phyloP scores from a whole-genome alignment of 2,888 invertebrate genomes.

The Stenolophus ochropezus region DNA sequence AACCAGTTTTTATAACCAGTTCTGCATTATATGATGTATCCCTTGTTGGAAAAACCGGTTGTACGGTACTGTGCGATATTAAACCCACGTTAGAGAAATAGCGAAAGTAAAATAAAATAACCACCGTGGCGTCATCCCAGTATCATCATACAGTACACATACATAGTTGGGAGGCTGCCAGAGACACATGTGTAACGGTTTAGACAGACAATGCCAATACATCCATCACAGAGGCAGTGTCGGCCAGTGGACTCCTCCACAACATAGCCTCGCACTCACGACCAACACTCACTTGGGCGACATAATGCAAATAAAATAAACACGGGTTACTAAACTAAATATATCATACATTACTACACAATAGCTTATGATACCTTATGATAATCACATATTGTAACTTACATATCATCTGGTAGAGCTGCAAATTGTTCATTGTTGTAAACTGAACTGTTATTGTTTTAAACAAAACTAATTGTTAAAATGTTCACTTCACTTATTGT shows the following conservation, averaged over 20 bases:
- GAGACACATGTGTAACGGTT: slow-evolving; percentile 62
- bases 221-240: slow-evolving; percentile 61
- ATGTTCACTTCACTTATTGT: no score
- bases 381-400: no score
- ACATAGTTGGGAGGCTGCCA: slow-evolving; percentile 64
- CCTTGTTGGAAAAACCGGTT: no score
- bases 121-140: neutral
- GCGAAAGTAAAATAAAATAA: slow-evolving; percentile 45
- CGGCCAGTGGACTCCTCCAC: neutral
- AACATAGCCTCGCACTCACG: neutral
- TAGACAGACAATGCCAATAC: slow-evolving; percentile 64
- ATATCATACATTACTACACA: slow-evolving; percentile 10
- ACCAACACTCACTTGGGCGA: neutral
- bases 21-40: no score
- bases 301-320: neutral
- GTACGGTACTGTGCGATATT: neutral
- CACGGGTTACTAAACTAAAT: neutral
- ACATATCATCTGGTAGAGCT: no score
- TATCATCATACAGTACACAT: slow-evolving; percentile 58
- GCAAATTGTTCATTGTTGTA: no score
- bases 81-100: slow-evolving; percentile 25
- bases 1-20: no score
- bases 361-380: neutral
- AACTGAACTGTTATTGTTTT: no score
- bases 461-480: no score